Base-by-base conservation (phyloP, 2,797 vertebrate species). In the Pterois miles region DNA sequence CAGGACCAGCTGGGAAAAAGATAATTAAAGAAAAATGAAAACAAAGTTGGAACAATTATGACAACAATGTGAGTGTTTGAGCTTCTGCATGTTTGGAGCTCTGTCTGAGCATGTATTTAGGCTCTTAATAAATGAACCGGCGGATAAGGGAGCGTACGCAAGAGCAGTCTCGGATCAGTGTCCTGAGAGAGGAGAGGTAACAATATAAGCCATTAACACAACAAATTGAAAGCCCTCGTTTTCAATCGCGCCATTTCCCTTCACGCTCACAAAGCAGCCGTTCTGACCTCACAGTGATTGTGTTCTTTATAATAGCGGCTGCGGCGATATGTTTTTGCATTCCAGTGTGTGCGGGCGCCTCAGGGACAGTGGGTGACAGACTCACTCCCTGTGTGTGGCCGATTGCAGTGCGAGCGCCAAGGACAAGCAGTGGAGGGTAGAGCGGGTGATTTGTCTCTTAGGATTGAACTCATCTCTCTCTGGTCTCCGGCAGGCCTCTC, bases 361-460 rank as follows among this genome's bases (percentile, higher is more conserved):
- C 83, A 79, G 83, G 86, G 90, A 89, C 80, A 40, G 71, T 60
- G 75, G 81, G 85, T 89, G 91, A 88, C 89, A 86, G 86, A 85
- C 82, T 85, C 66, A 3, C 62, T 90, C 70, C 43, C 71, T 54
- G 77, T 78, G 77, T 83, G 86, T 76, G 82, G 76, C 80, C 70
- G 50, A 83, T 82, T 86, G 81, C 71, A 33, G 83, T 20, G 70
- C 63, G 74, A 85, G 77, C 86, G 87, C 90, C 94, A 94, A 94
- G 94, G 94, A 91, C 93, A 88, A 76, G 87, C 92, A 86, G 87
- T 81, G 84, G 84, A 91, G 91, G 89, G 89, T 91, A 78, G 84
- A 91, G 81, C 74, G 78, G 89, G 91, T 93, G 89, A 94, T 94
- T 91, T 92, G 91, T 94, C 91, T 93, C 86, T 83, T 68, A 91